Percentiles rank a stretch among this genome's conserved stretches.
phyloP scores from a whole-genome alignment of 2,797 vertebrate species.

The Loriculus beryllinus region DNA sequence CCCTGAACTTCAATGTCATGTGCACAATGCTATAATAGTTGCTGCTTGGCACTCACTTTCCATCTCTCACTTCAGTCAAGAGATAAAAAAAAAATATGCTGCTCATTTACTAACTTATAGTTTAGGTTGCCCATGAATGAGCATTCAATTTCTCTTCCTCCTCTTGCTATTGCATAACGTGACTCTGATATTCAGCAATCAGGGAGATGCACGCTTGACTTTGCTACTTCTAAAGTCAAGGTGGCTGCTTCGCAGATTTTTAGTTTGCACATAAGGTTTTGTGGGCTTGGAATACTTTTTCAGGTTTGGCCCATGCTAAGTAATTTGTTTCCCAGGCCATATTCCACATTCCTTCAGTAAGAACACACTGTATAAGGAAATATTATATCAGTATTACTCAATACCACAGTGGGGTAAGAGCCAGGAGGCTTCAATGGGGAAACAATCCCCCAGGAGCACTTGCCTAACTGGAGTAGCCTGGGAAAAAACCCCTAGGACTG shows the following conservation, averaged over 20 bases:
- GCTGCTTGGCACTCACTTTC: slow-evolving; percentile 7
- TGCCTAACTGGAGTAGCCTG: background rate
- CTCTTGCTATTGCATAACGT: background rate
- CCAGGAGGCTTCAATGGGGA: background rate
- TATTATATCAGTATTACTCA: background rate
- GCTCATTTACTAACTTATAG: slow-evolving; percentile 6
- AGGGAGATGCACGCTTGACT: background rate
- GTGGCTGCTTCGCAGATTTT: background rate
- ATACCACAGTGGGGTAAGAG: background rate
- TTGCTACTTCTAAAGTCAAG: background rate
- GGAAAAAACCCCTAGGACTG: accelerated
- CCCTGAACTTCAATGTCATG: slow-evolving; percentile 43
- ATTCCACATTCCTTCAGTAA: background rate
- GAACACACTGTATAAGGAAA: background rate
- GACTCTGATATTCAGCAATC: background rate
- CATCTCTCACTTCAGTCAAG: slow-evolving; percentile 13
- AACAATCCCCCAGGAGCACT: background rate
- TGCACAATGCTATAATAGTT: slow-evolving; percentile 24
- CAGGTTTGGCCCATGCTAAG: background rate
- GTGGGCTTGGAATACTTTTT: background rate
- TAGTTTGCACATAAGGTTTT: background rate
- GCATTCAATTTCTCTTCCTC: background rate
- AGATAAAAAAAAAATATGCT: background rate
- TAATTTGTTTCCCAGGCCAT: background rate
- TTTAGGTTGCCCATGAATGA: background rate